A percentile compares a stretch with the other conserved stretches of the same genome.
These are phyloP conservation scores for Pegoplata infirma DNA, from an alignment of 2,888 invertebrate genomes.

Conservation along the genomic window DNA sequence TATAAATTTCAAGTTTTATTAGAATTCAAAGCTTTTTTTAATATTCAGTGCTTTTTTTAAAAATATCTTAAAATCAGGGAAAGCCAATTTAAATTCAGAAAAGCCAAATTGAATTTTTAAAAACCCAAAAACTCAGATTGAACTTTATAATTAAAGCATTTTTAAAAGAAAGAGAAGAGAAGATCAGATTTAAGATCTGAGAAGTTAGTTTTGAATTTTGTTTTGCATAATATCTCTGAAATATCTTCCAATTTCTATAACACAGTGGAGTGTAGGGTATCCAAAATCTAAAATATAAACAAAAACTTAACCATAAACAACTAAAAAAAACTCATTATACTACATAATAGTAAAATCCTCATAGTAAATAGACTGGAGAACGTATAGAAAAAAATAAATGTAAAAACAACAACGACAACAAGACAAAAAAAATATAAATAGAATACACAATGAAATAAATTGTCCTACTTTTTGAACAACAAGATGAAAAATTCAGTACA, in stretches of 20 bases:
- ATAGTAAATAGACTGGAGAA: conserved; percentile 54
- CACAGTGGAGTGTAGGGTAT: neutral
- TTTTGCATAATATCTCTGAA: too few species aligned
- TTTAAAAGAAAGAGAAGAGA: too few species aligned
- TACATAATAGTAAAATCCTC: conserved; percentile 46
- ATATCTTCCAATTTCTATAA: conserved; percentile 20
- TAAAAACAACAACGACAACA: neutral
- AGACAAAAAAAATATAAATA: conserved; percentile 16
- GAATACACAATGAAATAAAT: conserved; percentile 37
- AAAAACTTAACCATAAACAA: conserved; percentile 26
- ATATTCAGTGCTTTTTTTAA: too few species aligned
- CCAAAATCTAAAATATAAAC: conserved; percentile 38
- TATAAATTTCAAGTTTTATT: too few species aligned
- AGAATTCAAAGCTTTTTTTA: too few species aligned
- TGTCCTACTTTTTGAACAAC: conserved; percentile 65
- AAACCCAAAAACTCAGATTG: too few species aligned
- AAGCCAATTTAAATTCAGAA: too few species aligned
- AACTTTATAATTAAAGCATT: too few species aligned
- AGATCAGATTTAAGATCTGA: too few species aligned
- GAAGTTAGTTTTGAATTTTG: too few species aligned
- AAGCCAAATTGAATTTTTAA: too few species aligned
- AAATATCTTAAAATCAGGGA: too few species aligned
- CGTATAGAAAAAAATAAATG: conserved; percentile 22
- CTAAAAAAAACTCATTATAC: conserved; percentile 8
- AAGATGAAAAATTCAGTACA: conserved; percentile 11